A percentile compares a stretch with the other conserved stretches of the same genome.
phyloP scores from a whole-genome alignment of 2,797 vertebrate species.

The Merluccius polli region DNA sequence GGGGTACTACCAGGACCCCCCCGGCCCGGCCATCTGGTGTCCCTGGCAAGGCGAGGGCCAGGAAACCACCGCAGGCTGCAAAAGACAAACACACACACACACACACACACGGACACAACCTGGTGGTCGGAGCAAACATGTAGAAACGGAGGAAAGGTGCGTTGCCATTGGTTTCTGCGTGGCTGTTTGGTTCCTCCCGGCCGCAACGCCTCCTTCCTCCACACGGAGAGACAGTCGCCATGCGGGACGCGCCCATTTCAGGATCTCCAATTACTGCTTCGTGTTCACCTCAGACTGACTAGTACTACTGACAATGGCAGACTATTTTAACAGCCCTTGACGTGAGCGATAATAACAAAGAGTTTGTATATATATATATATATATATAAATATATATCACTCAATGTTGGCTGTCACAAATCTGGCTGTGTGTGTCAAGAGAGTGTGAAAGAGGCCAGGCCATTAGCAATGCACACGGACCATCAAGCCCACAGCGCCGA shows the following conservation, averaged over 20 bases:
- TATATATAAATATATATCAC: not conserved
- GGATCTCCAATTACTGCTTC: too few relatives aligned
- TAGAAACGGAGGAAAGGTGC: too few relatives aligned
- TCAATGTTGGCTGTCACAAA: not conserved
- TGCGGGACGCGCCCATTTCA: too few relatives aligned
- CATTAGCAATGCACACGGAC: not conserved
- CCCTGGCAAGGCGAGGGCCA: conserved; percentile 38
- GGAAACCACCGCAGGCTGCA: not conserved
- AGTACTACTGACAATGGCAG: too few relatives aligned
- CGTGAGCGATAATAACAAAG: not conserved
- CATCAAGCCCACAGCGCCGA: not conserved
- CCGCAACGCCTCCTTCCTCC: too few relatives aligned
- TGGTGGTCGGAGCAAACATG: not conserved
- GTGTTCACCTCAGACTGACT: too few relatives aligned
- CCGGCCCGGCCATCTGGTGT: conserved; percentile 57
- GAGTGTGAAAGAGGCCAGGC: not conserved
- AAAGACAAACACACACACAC: conserved; percentile 12
- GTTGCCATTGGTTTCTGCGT: too few relatives aligned
- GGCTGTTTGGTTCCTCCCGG: too few relatives aligned
- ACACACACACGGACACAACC: conserved; percentile 12
- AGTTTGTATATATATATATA: not conserved
- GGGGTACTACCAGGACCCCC: conserved; percentile 31
- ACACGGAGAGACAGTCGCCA: too few relatives aligned
- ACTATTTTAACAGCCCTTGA: not conserved
- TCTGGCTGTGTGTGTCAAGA: not conserved